Base-by-base conservation (phyloP, 2,888 invertebrate genomes). In the Pyrocoelia pectoralis region DNA sequence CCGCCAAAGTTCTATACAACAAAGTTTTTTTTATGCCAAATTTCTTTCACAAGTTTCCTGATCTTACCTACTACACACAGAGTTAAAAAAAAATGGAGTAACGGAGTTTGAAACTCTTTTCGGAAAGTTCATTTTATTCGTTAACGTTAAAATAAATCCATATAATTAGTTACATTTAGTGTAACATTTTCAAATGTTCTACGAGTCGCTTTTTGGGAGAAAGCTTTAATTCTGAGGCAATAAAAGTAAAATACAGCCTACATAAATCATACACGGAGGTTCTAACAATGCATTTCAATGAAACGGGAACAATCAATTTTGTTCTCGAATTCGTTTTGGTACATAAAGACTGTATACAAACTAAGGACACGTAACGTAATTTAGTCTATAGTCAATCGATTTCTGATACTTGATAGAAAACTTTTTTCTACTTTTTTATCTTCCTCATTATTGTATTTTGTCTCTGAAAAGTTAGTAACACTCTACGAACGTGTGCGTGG, bases 371-470 rank as follows among this genome's bases (percentile, higher is more conserved):
- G 65, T 65, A 65, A 65, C 49, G 56, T 51, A 65, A 66, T 66
- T 66, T 61, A 62, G 62, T 58, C 57, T 15, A n/a, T n/a, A 48
- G 52, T 56, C 53, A 57, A 66, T 64, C 66, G 66, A 66, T 64
- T 66, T 54, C 54, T 28, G 60, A 66, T 64, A 66, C 63, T 64
- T 59, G 60, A 53, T 41, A 57, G 60, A 24, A 6, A 64, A 66
- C 13, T 64, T 66, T 64, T 66, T 56, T 53, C 60, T 63, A 60
- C 56, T 64, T 66, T 66, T 66, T 66, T 66, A 64, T 66, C 66
- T 56, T 57, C 53, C 60, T 64, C 63, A 66, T 66, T 66, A 66
- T 64, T 63, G 66, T 64, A 66, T 64, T 66, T 63, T 66, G 66
- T 66, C 63, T 56, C 63, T 48, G 54, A 17, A 65, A 65, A 65